Evolutionary conservation across 1,140 invertebrate genomes (phyloP), one percentile per base, ranked within the genome.

Genomic region (Nomia melanderi): DNA sequence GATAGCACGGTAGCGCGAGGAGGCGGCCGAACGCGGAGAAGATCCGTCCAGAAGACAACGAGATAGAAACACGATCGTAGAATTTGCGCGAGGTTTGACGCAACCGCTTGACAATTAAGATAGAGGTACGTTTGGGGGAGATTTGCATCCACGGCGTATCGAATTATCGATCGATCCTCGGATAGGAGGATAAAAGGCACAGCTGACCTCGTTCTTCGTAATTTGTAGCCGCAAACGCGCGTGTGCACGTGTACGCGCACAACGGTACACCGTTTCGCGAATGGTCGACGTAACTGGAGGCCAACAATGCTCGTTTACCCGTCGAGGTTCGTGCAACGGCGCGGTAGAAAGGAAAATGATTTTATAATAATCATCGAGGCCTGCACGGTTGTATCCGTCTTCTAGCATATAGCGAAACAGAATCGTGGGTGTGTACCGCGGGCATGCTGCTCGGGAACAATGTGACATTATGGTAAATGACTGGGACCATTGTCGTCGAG

Each of bases 381-480:
- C 74, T 59, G 53, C 54, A 23, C 54, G 23, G 56, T 1, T 50
- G 29, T 60, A 73, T 67, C 62, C 65, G 62, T 75, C 78, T 78
- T 29, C 60, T 75, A 57, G 50, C 59, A 31, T 67, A 47, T 63
- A 77, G 71, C 67, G 50, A 79, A 76, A 81, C 76, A 59, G 64
- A 85, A 69, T 85, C 83, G 83, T 86, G 85, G 85, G 83, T 85
- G 85, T 85, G 85, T 87, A 69, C 67, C 25, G 14, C 23, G 41
- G 20, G 77, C 72, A 69, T 12, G 72, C 39, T 64, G 71, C 78
- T 62, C 83, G 82, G 65, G 82, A 86, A 87, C 84, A 86, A 86
- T 87, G 84, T 84, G 84, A 87, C 84, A 86, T 87, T 86, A 87
- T 81, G 78, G 78, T 81, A 82, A 87, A 82, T 79, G 79, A 87